Base-by-base conservation (phyloP, 2,797 vertebrate genomes). In the Bradypodion pumilum region DNA sequence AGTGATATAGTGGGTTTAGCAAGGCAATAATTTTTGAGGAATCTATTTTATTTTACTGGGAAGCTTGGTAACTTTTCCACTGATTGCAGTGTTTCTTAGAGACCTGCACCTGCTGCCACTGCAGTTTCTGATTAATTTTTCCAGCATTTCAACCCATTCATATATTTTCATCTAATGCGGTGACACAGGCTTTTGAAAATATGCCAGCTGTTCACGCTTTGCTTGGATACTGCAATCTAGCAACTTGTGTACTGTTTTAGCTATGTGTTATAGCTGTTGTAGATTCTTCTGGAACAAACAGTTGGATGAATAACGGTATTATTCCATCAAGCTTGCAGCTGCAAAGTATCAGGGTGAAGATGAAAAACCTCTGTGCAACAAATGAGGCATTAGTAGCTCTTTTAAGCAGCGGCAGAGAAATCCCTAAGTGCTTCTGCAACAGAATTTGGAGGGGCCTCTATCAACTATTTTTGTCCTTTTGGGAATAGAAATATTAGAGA, bases 1-100 rank as follows among this genome's bases (percentile, higher is more conserved):
- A n/a, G n/a, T n/a, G n/a, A n/a, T n/a, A n/a, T n/a, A n/a, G 78
- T 82, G 60, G 87, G 6, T 44, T 91, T 89, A 40, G 89, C 85
- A 85, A 7, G 81, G 63, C 86, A 92, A 93, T 92, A 89, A 92
- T 89, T 88, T 89, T 88, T 89, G 83, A 92, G 77, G 74, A 87
- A 92, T 91, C 88, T 83, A 86, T 75, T 89, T 81, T 90, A 87
- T 62, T 87, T 91, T 56, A 56, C 56, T 56, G 16, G 52, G 79
- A 87, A 91, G 85, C 42, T 68, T 91, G 79, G 77, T 72, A 93
- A 87, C 72, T 85, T 92, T 90, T 86, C 44, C 27, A 84, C 91
- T 0, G 37, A 91, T 90, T 90, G 69, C n/a, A 87, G 89, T 87
- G 77, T 46, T 87, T 88, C 35, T 91, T 89, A 46, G 49, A 85